A percentile compares a stretch with the other conserved stretches of the same genome.
These are phyloP conservation scores for Odontomyia ornata DNA, from an alignment of 2,888 invertebrate genomes.

Conservation along the genomic window DNA sequence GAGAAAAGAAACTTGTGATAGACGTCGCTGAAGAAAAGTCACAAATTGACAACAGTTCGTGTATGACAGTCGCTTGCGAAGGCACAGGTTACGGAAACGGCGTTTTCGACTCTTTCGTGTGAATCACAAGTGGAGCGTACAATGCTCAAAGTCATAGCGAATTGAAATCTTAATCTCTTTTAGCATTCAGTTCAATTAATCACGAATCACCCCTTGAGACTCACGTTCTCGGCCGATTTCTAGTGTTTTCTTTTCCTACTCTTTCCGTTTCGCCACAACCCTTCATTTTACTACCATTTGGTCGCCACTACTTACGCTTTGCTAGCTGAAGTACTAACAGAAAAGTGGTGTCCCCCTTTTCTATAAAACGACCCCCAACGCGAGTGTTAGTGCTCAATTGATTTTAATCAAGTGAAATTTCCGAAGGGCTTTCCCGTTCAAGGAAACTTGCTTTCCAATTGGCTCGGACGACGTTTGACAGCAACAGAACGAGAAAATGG, in stretches of 20 bases:
- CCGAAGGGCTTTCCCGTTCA: not conserved
- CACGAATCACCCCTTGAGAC: not conserved
- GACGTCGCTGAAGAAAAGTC: not conserved
- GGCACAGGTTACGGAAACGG: not conserved
- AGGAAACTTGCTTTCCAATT: not conserved
- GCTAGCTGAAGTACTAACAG: too few species aligned
- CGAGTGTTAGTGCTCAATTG: conserved; percentile 8
- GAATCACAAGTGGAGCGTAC: not conserved
- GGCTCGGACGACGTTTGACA: not conserved
- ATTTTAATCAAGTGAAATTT: not conserved
- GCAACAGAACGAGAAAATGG: conserved; percentile 72
- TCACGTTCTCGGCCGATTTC: not conserved
- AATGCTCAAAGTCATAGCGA: not conserved
- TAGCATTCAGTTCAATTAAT: not conserved
- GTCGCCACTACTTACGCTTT: not conserved
- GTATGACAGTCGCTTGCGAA: not conserved
- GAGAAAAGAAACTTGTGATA: not conserved
- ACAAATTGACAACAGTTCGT: not conserved
- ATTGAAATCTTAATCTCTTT: not conserved
- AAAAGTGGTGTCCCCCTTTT: not conserved
- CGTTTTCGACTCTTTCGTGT: not conserved
- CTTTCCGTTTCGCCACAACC: not conserved
- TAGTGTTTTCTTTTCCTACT: not conserved
- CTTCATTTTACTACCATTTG: not conserved
- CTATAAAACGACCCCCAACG: not conserved